These are phyloP conservation scores for Chionomys nivalis DNA, from an alignment of 2,113 vertebrate species.

Conservation along the genomic window DNA sequence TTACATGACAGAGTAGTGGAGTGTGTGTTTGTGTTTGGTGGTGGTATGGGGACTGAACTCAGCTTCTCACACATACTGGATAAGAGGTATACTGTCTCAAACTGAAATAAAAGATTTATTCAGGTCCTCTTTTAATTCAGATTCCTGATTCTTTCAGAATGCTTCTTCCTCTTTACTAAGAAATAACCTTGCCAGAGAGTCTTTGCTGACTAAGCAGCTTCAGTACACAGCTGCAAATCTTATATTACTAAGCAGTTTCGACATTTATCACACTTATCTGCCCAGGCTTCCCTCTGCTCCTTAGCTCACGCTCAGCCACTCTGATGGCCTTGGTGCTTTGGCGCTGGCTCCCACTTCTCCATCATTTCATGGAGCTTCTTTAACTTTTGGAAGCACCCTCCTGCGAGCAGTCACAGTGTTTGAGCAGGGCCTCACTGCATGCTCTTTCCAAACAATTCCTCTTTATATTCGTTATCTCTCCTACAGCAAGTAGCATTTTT, in stretches of 20 bases:
- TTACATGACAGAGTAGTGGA: background rate
- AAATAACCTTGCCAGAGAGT: background rate
- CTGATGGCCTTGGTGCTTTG: background rate
- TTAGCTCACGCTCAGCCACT: rapidly evolving
- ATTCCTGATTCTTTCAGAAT: background rate
- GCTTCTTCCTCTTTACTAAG: background rate
- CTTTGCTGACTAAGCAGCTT: background rate
- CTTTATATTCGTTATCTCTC: background rate
- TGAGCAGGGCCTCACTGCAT: background rate
- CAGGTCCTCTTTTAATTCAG: background rate
- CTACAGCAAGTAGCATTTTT: background rate
- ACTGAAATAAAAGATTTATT: background rate
- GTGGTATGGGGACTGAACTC: background rate
- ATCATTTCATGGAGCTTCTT: background rate
- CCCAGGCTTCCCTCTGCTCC: background rate
- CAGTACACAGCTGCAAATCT: background rate
- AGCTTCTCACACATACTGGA: background rate
- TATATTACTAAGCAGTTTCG: background rate
- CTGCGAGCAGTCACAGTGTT: background rate
- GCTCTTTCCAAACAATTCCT: background rate
- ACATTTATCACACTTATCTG: background rate
- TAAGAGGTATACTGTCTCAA: background rate
- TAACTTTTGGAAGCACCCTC: background rate
- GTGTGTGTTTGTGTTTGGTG: background rate
- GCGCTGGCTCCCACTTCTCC: background rate